Conservation (phyloP, 1,140 invertebrate genomes). For the Drosophila sechellia region DNA sequence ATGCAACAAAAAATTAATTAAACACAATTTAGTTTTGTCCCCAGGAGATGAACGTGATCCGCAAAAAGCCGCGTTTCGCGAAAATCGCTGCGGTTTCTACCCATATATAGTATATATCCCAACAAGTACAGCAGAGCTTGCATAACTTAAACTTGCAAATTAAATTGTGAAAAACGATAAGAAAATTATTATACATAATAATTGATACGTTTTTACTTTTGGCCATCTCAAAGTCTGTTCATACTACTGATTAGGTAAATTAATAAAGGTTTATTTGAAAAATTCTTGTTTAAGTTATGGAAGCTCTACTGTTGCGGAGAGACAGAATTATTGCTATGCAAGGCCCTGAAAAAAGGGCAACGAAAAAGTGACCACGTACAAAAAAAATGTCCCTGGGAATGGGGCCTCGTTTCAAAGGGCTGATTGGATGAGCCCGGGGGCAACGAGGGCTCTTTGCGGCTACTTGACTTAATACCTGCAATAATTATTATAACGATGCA, state of each 20-base stretch:
- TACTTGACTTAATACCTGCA: constrained; percentile 82
- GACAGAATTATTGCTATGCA: constrained; percentile 73
- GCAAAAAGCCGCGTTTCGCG: constrained; percentile 69
- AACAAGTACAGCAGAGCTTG: background rate
- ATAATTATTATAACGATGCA: constrained; percentile 80
- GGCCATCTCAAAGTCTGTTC: no score
- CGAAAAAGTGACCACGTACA: constrained; percentile 40
- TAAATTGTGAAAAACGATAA: background rate
- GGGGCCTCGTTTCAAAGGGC: constrained; percentile 13
- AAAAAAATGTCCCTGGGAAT: constrained; percentile 10
- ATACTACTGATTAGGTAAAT: no score
- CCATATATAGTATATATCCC: constrained; percentile 28
- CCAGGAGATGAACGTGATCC: constrained; percentile 34
- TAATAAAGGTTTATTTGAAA: background rate
- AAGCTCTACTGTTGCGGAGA: constrained; percentile 11
- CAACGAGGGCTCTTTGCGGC: constrained; percentile 63
- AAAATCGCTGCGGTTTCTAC: constrained; percentile 69
- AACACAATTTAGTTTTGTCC: constrained; percentile 73
- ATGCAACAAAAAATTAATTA: constrained; percentile 82
- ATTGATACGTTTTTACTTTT: no score
- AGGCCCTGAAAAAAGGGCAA: constrained; percentile 50
- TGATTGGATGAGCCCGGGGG: constrained; percentile 30
- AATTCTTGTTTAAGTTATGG: background rate
- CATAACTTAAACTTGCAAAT: no score
- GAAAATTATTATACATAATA: no score